A percentile compares a stretch with the other conserved stretches of the same genome.
Conservation (phyloP, 2,113 vertebrate genomes). For the Chloroceryle aenea region DNA sequence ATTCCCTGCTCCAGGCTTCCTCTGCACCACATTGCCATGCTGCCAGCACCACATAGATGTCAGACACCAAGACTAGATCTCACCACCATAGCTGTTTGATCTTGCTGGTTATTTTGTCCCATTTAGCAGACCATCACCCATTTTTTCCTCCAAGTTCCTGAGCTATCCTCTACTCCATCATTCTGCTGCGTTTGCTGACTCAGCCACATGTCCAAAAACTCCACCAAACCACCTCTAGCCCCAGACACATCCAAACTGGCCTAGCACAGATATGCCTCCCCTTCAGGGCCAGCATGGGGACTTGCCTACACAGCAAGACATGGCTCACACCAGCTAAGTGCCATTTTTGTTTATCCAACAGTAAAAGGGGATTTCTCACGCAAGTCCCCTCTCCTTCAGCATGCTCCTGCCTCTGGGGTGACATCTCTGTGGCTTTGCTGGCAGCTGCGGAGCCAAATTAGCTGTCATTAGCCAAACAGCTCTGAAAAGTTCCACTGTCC, state of each 20-base stretch:
- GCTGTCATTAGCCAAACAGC: not conserved
- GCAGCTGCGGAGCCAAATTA: not conserved
- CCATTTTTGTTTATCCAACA: not conserved
- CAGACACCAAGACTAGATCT: not conserved
- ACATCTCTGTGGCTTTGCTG: not conserved
- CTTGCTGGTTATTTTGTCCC: not conserved
- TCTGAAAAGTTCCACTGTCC: not conserved
- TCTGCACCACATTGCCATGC: rapidly evolving
- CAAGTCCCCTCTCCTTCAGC: not conserved
- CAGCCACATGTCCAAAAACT: not conserved
- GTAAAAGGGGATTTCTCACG: not conserved
- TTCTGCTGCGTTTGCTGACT: not conserved
- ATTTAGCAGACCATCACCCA: not conserved
- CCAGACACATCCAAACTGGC: not conserved
- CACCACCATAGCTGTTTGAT: not conserved
- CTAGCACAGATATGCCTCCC: rapidly evolving
- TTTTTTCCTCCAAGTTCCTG: not conserved
- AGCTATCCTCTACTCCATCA: not conserved
- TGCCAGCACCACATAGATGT: not conserved
- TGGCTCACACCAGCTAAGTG: not conserved
- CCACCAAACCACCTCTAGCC: not conserved
- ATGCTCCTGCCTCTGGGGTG: not conserved
- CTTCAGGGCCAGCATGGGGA: not conserved
- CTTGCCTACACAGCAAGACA: rapidly evolving
- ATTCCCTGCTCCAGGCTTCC: not conserved